A percentile compares a stretch with the other conserved stretches of the same genome.
These are phyloP conservation scores for Dryobotodes eremita DNA, from an alignment of 2,888 invertebrate genomes.

Conservation along the genomic window DNA sequence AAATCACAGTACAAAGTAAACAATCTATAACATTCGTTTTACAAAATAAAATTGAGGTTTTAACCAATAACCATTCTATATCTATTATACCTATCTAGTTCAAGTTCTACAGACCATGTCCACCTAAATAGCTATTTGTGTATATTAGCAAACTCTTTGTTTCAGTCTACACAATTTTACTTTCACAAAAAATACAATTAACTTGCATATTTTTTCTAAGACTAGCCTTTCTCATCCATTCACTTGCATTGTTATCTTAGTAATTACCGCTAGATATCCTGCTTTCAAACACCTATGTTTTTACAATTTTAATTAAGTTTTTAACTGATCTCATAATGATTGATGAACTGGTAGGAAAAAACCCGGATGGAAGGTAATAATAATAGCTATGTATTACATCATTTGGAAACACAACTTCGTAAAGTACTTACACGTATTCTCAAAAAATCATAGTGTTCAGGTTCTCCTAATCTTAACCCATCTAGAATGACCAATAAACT, in stretches of 20 bases:
- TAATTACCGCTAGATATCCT: slow-evolving; percentile 58
- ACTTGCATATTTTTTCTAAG: slow-evolving; percentile 52
- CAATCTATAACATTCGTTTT: not conserved
- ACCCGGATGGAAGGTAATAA: not conserved
- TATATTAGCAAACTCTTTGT: slow-evolving; percentile 65
- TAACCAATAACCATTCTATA: slow-evolving; percentile 8
- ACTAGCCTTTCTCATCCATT: slow-evolving; percentile 64
- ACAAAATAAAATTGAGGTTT: not conserved
- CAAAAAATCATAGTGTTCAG: not conserved
- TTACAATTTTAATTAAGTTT: slow-evolving; percentile 29
- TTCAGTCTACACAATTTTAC: slow-evolving; percentile 66
- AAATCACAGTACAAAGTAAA: not conserved
- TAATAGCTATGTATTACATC: not conserved
- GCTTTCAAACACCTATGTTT: slow-evolving; percentile 52
- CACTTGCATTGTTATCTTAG: slow-evolving; percentile 56
- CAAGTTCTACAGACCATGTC: slow-evolving; percentile 54
- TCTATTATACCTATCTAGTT: slow-evolving; percentile 34
- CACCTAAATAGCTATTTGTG: slow-evolving; percentile 56
- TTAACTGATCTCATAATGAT: slow-evolving; percentile 28
- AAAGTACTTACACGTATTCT: not conserved
- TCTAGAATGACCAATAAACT: not conserved
- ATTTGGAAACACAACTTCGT: not conserved
- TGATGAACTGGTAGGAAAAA: not conserved
- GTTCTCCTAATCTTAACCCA: not conserved
- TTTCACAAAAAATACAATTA: slow-evolving; percentile 66